Evolutionary conservation across 1,140 invertebrate species (phyloP).

Genomic region (Odontomachus brunneus): DNA sequence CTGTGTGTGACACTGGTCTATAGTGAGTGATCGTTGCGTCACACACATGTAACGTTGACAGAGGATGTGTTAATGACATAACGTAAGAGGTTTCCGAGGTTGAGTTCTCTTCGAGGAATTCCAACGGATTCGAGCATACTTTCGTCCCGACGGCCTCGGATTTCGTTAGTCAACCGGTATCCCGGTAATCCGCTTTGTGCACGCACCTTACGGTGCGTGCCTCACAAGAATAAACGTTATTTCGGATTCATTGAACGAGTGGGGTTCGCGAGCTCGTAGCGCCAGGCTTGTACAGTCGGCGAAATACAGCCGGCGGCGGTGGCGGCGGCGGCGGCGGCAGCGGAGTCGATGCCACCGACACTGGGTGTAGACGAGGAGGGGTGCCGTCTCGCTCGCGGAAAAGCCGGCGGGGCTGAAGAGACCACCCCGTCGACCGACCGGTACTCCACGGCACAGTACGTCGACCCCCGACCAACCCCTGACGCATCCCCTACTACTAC

Average conservation of each 20-base stretch:
- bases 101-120: too few species aligned
- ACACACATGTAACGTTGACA: too few species aligned
- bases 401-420: constrained; percentile 64
- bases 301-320: constrained; percentile 26
- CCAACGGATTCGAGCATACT: neutral
- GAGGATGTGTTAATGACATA: too few species aligned
- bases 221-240: constrained; percentile 17
- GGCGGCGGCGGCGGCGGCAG: constrained; percentile 1
- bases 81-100: too few species aligned
- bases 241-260: neutral
- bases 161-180: neutral
- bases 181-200: neutral
- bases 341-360: constrained; percentile 51
- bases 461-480: constrained; percentile 70
- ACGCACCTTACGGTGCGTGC: neutral
- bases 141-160: neutral
- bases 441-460: constrained; percentile 67
- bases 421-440: constrained; percentile 50
- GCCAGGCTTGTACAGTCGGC: constrained; percentile 51
- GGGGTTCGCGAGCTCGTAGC: constrained; percentile 18
- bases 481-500: constrained; percentile 64
- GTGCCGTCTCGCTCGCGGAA: constrained; percentile 63
- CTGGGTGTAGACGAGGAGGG: neutral
- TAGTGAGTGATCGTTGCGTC: too few species aligned
- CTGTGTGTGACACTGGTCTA: too few species aligned